These are phyloP conservation scores for Euwallacea fornicatus DNA, from an alignment of 1,140 invertebrate genomes.

Conservation along the genomic window DNA sequence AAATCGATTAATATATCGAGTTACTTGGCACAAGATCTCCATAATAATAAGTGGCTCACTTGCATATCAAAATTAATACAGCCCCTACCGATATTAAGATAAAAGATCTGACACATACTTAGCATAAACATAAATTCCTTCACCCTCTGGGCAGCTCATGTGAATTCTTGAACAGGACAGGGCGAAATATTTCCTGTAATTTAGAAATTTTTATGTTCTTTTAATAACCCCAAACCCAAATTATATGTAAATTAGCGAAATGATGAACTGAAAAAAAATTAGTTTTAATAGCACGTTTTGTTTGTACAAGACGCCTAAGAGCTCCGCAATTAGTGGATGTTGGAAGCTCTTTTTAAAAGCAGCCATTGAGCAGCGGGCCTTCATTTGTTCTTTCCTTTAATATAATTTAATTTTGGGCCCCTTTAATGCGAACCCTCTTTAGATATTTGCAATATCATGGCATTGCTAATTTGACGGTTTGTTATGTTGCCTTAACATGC, in stretches of 20 bases:
- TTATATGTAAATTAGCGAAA: constrained; percentile 15
- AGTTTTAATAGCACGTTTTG: constrained; percentile 17
- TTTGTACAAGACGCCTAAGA: constrained; percentile 13
- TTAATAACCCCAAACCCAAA: constrained; percentile 16
- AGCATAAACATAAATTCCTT: not conserved
- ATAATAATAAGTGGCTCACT: too few species aligned
- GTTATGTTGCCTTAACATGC: constrained; percentile 13
- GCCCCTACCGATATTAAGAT: too few species aligned
- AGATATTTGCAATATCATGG: not conserved
- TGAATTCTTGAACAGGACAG: too few species aligned
- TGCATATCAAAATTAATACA: too few species aligned
- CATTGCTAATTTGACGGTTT: constrained; percentile 1
- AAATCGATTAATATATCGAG: constrained; percentile 8
- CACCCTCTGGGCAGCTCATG: too few species aligned
- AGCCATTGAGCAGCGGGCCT: constrained; percentile 8
- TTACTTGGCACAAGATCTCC: constrained; percentile 1
- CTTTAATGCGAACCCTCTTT: constrained; percentile 8
- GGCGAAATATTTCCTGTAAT: not conserved
- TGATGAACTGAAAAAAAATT: not conserved
- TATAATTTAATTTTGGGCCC: constrained; percentile 21
- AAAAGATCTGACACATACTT: not conserved
- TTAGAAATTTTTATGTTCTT: constrained; percentile 13
- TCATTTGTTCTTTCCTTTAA: constrained; percentile 18
- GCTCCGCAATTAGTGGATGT: constrained; percentile 14
- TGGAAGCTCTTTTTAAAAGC: constrained; percentile 22